Evolutionary conservation across 37 sponge, comb jelly and placozoan species (phyloP), one percentile per base, ranked within the genome.

Genomic region (Amphimedon queenslandica): DNA sequence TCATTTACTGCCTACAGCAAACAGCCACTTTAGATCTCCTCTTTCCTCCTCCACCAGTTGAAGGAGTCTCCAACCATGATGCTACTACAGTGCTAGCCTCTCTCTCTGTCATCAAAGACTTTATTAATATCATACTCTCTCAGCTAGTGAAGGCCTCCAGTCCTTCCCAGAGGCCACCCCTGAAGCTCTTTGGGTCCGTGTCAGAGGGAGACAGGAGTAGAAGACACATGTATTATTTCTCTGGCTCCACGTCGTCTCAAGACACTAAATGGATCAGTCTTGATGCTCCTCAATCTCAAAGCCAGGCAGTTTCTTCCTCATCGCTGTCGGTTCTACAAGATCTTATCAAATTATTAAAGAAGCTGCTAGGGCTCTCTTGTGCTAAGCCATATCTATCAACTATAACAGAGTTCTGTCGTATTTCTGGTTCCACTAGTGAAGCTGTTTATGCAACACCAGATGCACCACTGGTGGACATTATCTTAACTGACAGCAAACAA

Each of bases 141-240:
- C 28, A 6, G 5, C 23, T 60, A 6, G 27, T 60, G 5, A 25
- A 60, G 5, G 5, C 27, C 5, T n/a, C 21, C 8, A 60, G 61
- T 25, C 63, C 42, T 37, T 21, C 41, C 75, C 37, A 20, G n/a
- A 0, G 2, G 34, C 55, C 55, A 34, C 18, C 16, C 65, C 71
- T 75, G 32, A n/a, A 3, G 38, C 41, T 83, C 6, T 63, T 35
- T 61, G 84, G 72, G 24, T 56, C 73, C 20, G 84, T 77, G 56
- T 2, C 64, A 18, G 84, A 83, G 18, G 84, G 70, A 28, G 77
- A 71, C 40, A 33, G 61, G 3, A 25, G 24, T n/a, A 11, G 61
- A n/a, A 63, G 68, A 53, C 71, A 56, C 21, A 61, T 72, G n/a
- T 71, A 64, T 6, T 76, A 69, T 30, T 30, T 16, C 58, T 8